Conservation (phyloP, 2,888 invertebrate genomes). For the Lasioglossum morio region DNA sequence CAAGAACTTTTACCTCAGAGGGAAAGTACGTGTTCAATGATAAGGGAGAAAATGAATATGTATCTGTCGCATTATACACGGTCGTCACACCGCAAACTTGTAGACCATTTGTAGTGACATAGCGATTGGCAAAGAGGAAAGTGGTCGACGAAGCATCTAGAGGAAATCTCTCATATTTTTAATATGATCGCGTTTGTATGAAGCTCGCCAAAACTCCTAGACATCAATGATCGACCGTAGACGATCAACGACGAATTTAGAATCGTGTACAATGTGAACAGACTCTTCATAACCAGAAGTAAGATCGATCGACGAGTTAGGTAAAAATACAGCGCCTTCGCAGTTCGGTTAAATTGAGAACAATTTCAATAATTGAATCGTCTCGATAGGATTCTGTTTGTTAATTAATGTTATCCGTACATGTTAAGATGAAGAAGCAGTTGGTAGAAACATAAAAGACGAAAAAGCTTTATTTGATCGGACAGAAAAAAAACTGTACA, state of each 20-base stretch:
- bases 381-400: neutral
- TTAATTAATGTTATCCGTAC: neutral
- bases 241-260: conserved; percentile 3
- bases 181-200: neutral
- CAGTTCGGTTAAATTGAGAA: conserved; percentile 59
- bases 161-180: conserved; percentile 17
- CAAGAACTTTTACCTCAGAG: conserved; percentile 65
- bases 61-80: conserved; percentile 41
- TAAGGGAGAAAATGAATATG: conserved; percentile 61
- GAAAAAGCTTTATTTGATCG: neutral
- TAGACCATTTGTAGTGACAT: conserved; percentile 9
- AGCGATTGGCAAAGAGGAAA: neutral
- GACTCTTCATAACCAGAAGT: conserved; percentile 64
- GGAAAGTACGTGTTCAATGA: conserved; percentile 73
- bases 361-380: neutral
- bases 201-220: neutral
- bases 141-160: neutral
- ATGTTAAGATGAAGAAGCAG: neutral
- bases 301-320: conserved; percentile 73
- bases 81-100: conserved; percentile 18
- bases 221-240: neutral
- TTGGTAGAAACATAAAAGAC: neutral
- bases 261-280: conserved; percentile 65
- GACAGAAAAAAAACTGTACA: neutral
- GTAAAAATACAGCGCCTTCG: conserved; percentile 72